A percentile compares a stretch with the other conserved stretches of the same genome.
Conservation (phyloP, 2,113 vertebrate species). For the Pomatorhinus ruficollis region DNA sequence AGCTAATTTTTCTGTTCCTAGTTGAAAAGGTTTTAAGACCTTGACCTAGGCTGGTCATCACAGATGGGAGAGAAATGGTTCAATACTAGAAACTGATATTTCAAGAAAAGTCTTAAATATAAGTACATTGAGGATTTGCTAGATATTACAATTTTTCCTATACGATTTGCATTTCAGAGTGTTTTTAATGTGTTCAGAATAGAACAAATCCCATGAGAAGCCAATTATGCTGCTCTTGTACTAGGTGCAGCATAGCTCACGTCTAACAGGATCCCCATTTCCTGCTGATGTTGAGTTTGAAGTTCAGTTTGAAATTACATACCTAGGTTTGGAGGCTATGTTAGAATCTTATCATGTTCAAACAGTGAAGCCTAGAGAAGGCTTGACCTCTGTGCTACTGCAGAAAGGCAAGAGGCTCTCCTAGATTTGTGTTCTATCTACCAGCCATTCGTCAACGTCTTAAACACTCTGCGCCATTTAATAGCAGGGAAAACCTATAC, state of each 20-base stretch:
- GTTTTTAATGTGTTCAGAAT: neutral
- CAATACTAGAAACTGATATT: rapidly evolving
- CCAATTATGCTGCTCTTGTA: neutral
- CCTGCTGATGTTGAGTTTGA: neutral
- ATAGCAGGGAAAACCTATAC: neutral
- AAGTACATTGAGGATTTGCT: neutral
- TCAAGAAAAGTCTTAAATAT: neutral
- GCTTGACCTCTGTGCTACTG: rapidly evolving
- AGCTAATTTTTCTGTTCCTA: neutral
- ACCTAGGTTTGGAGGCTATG: neutral
- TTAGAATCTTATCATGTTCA: neutral
- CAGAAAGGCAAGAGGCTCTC: neutral
- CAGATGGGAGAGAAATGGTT: neutral
- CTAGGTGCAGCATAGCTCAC: neutral
- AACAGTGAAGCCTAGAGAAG: neutral
- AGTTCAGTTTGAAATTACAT: neutral
- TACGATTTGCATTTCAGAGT: neutral
- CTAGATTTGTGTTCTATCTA: neutral
- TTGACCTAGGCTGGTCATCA: neutral
- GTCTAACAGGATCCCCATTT: neutral
- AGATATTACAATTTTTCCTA: neutral
- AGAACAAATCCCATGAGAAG: neutral
- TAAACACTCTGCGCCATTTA: neutral
- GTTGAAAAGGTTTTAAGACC: neutral
- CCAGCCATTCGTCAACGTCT: neutral